Conservation (phyloP, 2,797 vertebrate genomes). For the Chelon labrosus region DNA sequence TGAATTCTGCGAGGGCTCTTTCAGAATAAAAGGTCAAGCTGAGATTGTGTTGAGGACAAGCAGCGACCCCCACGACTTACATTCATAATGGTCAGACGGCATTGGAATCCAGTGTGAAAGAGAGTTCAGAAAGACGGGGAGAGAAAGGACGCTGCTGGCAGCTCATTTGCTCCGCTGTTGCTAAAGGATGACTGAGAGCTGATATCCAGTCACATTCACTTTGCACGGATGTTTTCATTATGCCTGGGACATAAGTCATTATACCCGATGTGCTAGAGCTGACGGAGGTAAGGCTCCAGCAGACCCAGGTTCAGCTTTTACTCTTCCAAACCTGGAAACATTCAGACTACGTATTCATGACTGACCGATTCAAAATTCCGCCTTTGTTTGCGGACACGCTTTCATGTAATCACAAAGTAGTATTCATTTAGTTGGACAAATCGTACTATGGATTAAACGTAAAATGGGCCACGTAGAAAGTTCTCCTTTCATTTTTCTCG, state of each 20-base stretch:
- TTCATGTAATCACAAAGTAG: background rate
- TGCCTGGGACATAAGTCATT: conserved; percentile 64
- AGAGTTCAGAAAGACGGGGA: background rate
- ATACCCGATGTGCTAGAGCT: conserved; percentile 48
- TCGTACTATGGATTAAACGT: background rate
- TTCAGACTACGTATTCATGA: background rate
- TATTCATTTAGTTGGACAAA: conserved; percentile 4
- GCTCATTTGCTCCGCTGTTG: conserved; percentile 57
- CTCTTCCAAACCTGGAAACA: conserved; percentile 1
- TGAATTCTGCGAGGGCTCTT: conserved; percentile 6
- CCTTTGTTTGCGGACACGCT: background rate
- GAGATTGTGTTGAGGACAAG: conserved; percentile 4
- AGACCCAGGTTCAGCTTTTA: conserved; percentile 30
- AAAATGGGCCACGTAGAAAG: conserved; percentile 9
- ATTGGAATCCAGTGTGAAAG: conserved; percentile 33
- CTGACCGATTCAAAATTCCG: background rate
- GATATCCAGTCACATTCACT: conserved; percentile 74
- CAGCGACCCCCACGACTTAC: background rate
- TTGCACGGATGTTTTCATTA: conserved; percentile 73
- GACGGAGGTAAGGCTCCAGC: conserved; percentile 22
- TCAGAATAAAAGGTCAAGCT: conserved; percentile 15
- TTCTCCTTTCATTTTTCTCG: conserved; percentile 7
- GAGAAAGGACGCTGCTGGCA: conserved; percentile 22
- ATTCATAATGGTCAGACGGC: conserved; percentile 40
- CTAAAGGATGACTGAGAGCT: conserved; percentile 61